Percentiles rank a stretch among this genome's conserved stretches.
These are phyloP conservation scores for Pollenia angustigena DNA, from an alignment of 2,888 invertebrate species.

Conservation along the genomic window DNA sequence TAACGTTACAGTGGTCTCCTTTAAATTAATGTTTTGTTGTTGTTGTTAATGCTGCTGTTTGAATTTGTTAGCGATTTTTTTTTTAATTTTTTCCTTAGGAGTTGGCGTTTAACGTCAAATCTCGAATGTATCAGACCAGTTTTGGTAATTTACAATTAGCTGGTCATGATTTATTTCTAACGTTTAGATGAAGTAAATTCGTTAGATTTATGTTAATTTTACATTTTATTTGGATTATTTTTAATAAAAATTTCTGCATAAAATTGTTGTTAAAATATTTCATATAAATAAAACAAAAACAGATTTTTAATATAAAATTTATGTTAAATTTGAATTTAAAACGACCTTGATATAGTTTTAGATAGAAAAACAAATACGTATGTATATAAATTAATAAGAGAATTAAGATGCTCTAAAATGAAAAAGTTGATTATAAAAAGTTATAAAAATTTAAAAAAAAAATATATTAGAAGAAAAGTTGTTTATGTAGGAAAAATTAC, in stretches of 20 bases:
- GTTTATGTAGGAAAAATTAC: too few species aligned
- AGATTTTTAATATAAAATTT: not conserved
- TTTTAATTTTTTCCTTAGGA: slow-evolving; percentile 27
- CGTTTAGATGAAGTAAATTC: not conserved
- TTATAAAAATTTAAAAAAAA: too few species aligned
- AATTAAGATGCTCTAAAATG: too few species aligned
- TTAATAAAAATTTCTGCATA: slow-evolving; percentile 37
- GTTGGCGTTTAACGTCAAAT: slow-evolving; percentile 69
- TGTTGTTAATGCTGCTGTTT: slow-evolving; percentile 17
- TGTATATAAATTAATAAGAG: too few species aligned
- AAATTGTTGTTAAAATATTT: slow-evolving; percentile 1
- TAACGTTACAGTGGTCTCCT: slow-evolving; percentile 61
- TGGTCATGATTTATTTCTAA: slow-evolving; percentile 53
- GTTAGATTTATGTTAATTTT: not conserved
- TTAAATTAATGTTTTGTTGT: slow-evolving; percentile 55
- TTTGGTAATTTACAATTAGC: slow-evolving; percentile 65
- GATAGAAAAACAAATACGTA: too few species aligned
- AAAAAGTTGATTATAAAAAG: too few species aligned
- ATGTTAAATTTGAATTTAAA: not conserved
- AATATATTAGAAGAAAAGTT: too few species aligned
- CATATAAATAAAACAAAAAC: not conserved
- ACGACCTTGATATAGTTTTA: not conserved
- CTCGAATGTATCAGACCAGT: slow-evolving; percentile 57
- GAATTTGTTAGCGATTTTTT: slow-evolving; percentile 28
- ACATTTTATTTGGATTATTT: slow-evolving; percentile 1